phyloP scores from a whole-genome alignment of 2,113 vertebrate species.

The Rissa tridactyla region DNA sequence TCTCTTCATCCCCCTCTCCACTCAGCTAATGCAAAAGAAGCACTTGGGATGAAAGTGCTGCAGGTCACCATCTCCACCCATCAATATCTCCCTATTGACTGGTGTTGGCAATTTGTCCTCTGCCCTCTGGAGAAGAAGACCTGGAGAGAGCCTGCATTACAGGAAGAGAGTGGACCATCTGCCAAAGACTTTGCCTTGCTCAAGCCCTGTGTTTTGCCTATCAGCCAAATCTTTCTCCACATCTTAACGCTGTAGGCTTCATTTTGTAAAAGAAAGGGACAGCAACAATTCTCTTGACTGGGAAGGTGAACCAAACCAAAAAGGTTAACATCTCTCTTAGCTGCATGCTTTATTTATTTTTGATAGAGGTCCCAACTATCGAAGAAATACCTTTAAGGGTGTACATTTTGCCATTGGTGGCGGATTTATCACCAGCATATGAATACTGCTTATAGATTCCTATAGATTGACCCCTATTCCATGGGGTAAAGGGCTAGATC shows the following conservation, averaged over 20 bases:
- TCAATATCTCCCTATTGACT: not conserved
- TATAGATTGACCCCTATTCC: not conserved
- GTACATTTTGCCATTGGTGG: fast-evolving
- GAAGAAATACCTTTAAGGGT: not conserved
- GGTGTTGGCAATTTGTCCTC: not conserved
- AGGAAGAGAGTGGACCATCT: not conserved
- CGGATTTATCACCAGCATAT: not conserved
- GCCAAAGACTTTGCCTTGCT: not conserved
- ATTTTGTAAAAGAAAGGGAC: not conserved
- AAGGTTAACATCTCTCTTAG: not conserved
- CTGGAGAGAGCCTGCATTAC: not conserved
- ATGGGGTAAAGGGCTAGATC: not conserved
- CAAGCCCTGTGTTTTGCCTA: fast-evolving
- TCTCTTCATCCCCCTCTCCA: not conserved
- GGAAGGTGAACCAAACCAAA: not conserved
- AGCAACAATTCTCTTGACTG: not conserved
- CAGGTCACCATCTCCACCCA: not conserved
- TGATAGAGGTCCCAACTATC: not conserved
- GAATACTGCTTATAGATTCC: not conserved
- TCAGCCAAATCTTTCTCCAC: not conserved
- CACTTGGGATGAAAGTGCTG: not conserved
- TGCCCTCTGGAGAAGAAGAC: not conserved
- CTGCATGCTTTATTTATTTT: not conserved
- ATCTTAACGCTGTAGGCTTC: not conserved
- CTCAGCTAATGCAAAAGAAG: not conserved